phyloP scores from a whole-genome alignment of 2,113 vertebrate genomes.

The Chauna torquata region DNA sequence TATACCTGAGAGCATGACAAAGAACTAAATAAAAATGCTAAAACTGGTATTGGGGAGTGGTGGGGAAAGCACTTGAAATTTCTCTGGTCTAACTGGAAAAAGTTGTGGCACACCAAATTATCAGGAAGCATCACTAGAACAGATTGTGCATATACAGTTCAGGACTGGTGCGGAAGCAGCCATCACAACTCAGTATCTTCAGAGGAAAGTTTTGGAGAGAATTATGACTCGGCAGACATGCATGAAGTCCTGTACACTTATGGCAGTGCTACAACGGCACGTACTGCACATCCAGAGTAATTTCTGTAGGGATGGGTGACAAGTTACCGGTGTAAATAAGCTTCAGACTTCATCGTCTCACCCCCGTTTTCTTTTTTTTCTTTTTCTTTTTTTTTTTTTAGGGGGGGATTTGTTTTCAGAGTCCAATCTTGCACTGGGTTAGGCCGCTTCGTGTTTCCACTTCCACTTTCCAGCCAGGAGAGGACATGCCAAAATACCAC shows the following conservation, averaged over 20 bases:
- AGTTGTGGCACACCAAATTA: conserved; percentile 8
- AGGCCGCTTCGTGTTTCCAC: neutral
- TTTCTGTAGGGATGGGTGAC: conserved; percentile 59
- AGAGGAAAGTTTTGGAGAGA: conserved; percentile 47
- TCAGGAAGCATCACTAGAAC: conserved; percentile 48
- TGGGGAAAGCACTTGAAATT: neutral
- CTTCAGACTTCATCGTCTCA: neutral
- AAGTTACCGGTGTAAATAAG: neutral
- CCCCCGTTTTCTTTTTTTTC: neutral
- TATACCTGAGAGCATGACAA: conserved; percentile 24
- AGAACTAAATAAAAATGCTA: conserved; percentile 6
- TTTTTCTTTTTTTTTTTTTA: neutral
- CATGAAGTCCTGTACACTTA: conserved; percentile 49
- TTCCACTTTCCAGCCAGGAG: conserved; percentile 55
- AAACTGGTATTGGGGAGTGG: neutral
- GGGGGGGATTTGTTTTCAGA: neutral
- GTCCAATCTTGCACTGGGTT: neutral
- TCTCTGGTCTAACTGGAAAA: conserved; percentile 21
- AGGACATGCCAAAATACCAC: conserved; percentile 43
- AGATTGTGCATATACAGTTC: conserved; percentile 53
- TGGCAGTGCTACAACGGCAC: conserved; percentile 15
- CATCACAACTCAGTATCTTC: conserved; percentile 22
- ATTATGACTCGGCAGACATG: conserved; percentile 29
- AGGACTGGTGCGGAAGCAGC: conserved; percentile 60
- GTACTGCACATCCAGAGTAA: conserved; percentile 12